These are phyloP conservation scores for Hippocampus barbouri DNA, from an alignment of 2,113 vertebrate genomes.

Conservation along the genomic window DNA sequence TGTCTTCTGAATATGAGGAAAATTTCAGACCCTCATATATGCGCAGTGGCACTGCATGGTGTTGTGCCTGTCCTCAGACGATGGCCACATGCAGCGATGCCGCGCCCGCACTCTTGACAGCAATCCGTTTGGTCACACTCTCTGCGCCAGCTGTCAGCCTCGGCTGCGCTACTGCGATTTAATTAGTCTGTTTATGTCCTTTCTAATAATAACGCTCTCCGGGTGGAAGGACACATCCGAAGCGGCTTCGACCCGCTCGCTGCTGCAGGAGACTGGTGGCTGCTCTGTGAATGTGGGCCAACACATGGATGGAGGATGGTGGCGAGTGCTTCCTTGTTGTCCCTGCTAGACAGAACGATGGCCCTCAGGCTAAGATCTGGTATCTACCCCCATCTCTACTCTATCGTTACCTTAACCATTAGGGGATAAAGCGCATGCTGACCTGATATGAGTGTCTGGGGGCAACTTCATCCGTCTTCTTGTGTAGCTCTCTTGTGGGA, in stretches of 20 bases:
- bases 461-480: conserved; percentile 73
- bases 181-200: conserved; percentile 99
- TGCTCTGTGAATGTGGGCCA: conserved; percentile 63
- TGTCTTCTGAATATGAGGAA: background rate
- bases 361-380: conserved; percentile 66
- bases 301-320: conserved; percentile 49
- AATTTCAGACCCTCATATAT: background rate
- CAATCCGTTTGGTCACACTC: conserved; percentile 97
- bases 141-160: conserved; percentile 98
- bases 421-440: conserved; percentile 73
- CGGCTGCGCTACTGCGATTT: conserved; percentile 99
- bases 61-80: conserved; percentile 16
- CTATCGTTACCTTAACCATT: conserved; percentile 73
- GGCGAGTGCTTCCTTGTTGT: conserved; percentile 58
- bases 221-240: conserved; percentile 96
- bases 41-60: conserved; percentile 6
- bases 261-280: conserved; percentile 58
- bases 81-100: conserved; percentile 35
- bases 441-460: conserved; percentile 74
- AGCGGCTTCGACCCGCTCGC: conserved; percentile 56
- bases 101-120: conserved; percentile 91
- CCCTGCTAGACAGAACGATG: conserved; percentile 47
- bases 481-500: conserved; percentile 64
- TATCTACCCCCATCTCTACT: conserved; percentile 57
- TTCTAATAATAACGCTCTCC: conserved; percentile 99